phyloP scores from a whole-genome alignment of 2,797 vertebrate species.

The Thalassophryne amazonica region DNA sequence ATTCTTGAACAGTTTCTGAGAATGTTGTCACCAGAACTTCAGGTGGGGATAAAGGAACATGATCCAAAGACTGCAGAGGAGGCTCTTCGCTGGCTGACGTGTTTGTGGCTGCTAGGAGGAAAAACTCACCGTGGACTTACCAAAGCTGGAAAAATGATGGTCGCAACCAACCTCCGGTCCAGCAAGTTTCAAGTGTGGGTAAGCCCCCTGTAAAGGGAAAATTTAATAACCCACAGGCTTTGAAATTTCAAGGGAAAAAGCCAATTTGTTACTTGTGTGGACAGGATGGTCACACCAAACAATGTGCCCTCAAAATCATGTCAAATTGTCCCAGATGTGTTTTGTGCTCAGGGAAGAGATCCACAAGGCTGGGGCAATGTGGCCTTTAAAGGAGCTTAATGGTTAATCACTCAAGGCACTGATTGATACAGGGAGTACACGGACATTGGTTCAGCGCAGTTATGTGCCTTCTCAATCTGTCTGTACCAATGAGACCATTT shows the following conservation, averaged over 20 bases:
- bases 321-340: background rate
- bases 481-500: background rate
- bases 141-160: background rate
- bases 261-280: no score
- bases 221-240: background rate
- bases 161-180: no score
- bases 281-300: no score
- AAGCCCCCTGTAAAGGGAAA: background rate
- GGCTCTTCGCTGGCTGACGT: background rate
- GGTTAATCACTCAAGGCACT: background rate
- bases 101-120: background rate
- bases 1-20: no score
- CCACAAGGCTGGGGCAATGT: background rate
- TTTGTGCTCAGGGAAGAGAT: background rate
- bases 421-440: background rate
- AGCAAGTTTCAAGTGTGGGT: constrained; percentile 5
- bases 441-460: background rate
- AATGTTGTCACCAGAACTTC: constrained; percentile 9
- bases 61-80: background rate
- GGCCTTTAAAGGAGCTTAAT: background rate
- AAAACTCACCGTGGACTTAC: background rate
- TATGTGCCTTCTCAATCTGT: background rate
- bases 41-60: constrained; percentile 3
- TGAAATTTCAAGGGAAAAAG: no score
- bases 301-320: constrained; percentile 5